Conservation (phyloP, 1,140 invertebrate genomes). For the Hyphantria cunea region DNA sequence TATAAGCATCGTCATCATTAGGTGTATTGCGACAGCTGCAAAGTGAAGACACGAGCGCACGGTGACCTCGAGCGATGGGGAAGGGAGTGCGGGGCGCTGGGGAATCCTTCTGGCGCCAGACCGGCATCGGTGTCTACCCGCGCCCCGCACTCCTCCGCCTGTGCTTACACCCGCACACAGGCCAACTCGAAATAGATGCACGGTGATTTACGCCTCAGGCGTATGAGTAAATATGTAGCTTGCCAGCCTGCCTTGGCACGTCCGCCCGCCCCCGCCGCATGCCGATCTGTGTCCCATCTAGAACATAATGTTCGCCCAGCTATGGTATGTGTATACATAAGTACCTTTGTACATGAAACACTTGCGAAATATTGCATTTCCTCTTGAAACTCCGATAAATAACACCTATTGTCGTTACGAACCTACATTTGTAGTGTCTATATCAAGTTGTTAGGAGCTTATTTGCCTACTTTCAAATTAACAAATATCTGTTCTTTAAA, state of each 20-base stretch:
- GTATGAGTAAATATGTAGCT: constrained; percentile 78
- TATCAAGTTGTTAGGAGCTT: too few relatives aligned
- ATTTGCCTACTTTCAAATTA: too few relatives aligned
- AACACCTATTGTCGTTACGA: too few relatives aligned
- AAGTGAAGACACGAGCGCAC: constrained; percentile 54
- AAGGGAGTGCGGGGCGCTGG: constrained; percentile 72
- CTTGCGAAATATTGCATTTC: too few relatives aligned
- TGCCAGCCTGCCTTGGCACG: constrained; percentile 74
- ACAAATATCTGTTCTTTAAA: too few relatives aligned
- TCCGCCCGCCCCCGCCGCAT: constrained; percentile 68
- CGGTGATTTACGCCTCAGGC: constrained; percentile 78
- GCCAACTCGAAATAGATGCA: constrained; percentile 78
- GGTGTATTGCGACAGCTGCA: constrained; percentile 43
- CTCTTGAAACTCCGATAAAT: too few relatives aligned
- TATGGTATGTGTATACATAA: not conserved
- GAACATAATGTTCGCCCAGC: constrained; percentile 35
- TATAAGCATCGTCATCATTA: constrained; percentile 40
- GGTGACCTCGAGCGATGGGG: constrained; percentile 56
- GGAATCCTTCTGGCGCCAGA: constrained; percentile 82
- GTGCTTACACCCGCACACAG: constrained; percentile 45
- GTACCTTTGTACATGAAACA: too few relatives aligned
- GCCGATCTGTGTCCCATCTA: constrained; percentile 46
- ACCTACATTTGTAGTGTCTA: too few relatives aligned
- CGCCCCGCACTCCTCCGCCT: constrained; percentile 52
- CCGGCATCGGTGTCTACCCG: constrained; percentile 74